A percentile compares a stretch with the other conserved stretches of the same genome.
phyloP scores from a whole-genome alignment of 1,140 invertebrate genomes.

The Drosophila parabipectinata region DNA sequence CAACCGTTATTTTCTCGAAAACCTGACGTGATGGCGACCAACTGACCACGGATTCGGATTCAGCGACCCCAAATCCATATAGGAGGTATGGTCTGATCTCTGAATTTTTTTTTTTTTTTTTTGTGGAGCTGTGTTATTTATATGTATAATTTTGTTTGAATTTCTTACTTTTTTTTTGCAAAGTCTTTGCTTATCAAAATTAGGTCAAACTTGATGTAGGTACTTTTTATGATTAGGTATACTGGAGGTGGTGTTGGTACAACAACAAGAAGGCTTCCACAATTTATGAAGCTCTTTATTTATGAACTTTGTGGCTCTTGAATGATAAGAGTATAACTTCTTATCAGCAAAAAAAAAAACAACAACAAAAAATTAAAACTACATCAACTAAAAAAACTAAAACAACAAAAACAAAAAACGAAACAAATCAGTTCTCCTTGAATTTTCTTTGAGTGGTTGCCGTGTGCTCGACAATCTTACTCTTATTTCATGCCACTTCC shows the following conservation, averaged over 20 bases:
- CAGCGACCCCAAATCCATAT: too few relatives aligned
- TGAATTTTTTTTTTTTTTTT: too few relatives aligned
- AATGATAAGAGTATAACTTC: slow-evolving; percentile 32
- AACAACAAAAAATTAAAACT: not conserved
- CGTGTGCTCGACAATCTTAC: slow-evolving; percentile 19
- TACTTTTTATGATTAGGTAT: slow-evolving; percentile 65
- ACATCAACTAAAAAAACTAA: slow-evolving; percentile 3
- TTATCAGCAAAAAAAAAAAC: slow-evolving; percentile 17
- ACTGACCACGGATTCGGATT: too few relatives aligned
- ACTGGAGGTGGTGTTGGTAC: slow-evolving; percentile 5
- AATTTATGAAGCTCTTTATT: slow-evolving; percentile 18
- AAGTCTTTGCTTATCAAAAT: slow-evolving; percentile 69
- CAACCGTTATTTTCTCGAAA: too few relatives aligned
- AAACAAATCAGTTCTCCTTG: slow-evolving; percentile 59
- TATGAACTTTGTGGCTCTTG: slow-evolving; percentile 5
- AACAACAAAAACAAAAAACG: slow-evolving; percentile 12
- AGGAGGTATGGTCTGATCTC: too few relatives aligned
- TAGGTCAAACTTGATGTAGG: slow-evolving; percentile 68
- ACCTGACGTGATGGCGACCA: too few relatives aligned
- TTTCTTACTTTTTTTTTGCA: slow-evolving; percentile 33
- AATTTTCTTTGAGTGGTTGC: slow-evolving; percentile 36
- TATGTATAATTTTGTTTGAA: not conserved
- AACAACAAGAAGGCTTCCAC: slow-evolving; percentile 11
- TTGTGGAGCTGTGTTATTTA: too few relatives aligned
- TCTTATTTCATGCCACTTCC: not conserved